Evolutionary conservation across 2,113 vertebrate genomes (phyloP), one percentile per base, ranked within the genome.

Genomic region (Coptodon rendalli): DNA sequence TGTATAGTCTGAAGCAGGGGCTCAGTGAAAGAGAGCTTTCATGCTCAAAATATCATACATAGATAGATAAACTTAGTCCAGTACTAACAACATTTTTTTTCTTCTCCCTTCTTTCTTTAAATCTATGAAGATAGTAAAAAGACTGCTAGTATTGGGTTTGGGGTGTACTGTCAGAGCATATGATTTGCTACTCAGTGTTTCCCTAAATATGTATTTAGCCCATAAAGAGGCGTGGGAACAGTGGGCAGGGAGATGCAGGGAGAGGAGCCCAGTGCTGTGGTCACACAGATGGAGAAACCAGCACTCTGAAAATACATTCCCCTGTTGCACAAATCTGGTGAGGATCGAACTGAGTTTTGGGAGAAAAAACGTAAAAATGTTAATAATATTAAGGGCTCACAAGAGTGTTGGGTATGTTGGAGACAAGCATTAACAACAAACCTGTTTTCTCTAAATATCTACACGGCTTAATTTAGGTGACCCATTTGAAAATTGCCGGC

Each of bases 241-340:
- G 88, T 43, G 85, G 89, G 90, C 91, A 89, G 88, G 87, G 81
- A 80, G 88, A 88, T 89, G 83, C 88, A 92, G 86, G 86, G 92
- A 94, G 86, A 93, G 89, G 84, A 50, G 90, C 88, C 93, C 92
- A 89, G 93, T 82, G 82, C 93, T 95, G 95, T 90, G 95, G 95
- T 95, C 90, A 84, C 91, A 90, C 95, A 96, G 93, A 96, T 95
- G 95, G 93, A 89, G 91, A 95, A 96, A 94, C 89, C 93, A 94
- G 94, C 94, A 92, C 93, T 92, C 91, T 93, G 48, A 92, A 95
- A 95, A 95, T 94, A 96, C 85, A 91, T 90, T 92, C 92, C 91
- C 86, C 88, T 36, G 53, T 83, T 85, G 92, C 93, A 91, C 94
- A 95, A 90, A 92, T 80, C 91, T 94, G 93, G 91, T 92, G 24